phyloP scores from a whole-genome alignment of 2,113 vertebrate genomes.

The Penelope pileata region DNA sequence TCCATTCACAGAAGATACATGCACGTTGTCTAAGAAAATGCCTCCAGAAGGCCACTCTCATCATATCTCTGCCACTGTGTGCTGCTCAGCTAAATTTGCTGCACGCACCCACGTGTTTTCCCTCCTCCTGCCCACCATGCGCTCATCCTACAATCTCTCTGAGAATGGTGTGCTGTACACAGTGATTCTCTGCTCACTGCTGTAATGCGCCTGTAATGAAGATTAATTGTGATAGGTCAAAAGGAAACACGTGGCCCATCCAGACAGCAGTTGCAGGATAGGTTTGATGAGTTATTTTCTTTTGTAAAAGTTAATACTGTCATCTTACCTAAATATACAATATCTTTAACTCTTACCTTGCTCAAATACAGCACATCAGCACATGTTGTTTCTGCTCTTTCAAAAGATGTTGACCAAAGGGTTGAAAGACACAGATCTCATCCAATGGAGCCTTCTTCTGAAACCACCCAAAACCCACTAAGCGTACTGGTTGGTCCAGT shows the following conservation, averaged over 20 bases:
- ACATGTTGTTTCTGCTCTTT: not conserved
- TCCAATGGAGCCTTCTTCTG: accelerated
- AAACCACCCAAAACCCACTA: not conserved
- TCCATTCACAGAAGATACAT: not conserved
- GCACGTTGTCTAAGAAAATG: not conserved
- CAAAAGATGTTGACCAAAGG: not conserved
- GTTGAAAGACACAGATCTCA: not conserved
- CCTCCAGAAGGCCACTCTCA: not conserved
- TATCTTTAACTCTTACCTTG: not conserved
- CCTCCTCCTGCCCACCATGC: not conserved
- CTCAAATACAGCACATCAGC: not conserved
- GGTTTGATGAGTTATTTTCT: not conserved
- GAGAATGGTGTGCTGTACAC: not conserved
- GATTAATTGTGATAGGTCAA: not conserved
- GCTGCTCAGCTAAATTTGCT: not conserved
- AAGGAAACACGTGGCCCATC: not conserved
- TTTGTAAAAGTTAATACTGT: not conserved
- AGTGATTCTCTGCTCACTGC: not conserved
- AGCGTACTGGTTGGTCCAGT: not conserved
- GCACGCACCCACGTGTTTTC: not conserved
- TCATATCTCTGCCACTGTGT: no score
- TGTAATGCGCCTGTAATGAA: not conserved
- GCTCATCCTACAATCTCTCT: accelerated
- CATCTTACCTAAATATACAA: not conserved
- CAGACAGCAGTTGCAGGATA: not conserved